A percentile compares a stretch with the other conserved stretches of the same genome.
Evolutionary conservation across 92 coral and sea anemone genomes (phyloP).

Genomic region (Palythoa caribaeorum): DNA sequence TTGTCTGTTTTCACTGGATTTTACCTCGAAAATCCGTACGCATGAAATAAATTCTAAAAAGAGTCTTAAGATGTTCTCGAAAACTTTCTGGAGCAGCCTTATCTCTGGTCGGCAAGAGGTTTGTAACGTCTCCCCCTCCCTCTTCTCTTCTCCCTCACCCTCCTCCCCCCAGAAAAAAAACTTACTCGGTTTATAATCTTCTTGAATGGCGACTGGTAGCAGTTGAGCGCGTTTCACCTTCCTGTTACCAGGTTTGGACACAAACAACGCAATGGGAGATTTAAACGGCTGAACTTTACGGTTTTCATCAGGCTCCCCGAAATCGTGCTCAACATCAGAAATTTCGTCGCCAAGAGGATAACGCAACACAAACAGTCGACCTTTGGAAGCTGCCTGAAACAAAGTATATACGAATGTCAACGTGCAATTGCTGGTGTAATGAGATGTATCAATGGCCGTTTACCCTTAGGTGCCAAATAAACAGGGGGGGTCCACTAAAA

Average conservation of each 20-base stretch:
- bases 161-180: no score
- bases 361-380: conserved; percentile 59
- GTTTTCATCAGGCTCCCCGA: conserved; percentile 37
- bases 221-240: conserved; percentile 34
- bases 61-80: no score
- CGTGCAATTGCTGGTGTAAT: not conserved
- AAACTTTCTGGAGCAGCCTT: no score
- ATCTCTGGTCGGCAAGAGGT: no score
- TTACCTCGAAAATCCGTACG: no score
- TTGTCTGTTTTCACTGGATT: no score
- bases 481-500: no score
- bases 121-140: no score
- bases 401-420: not conserved
- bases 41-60: no score
- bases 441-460: not conserved
- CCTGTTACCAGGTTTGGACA: conserved; percentile 43
- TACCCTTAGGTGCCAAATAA: no score
- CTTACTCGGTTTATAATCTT: conserved; percentile 72
- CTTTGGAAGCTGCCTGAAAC: conserved; percentile 50
- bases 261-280: conserved; percentile 76
- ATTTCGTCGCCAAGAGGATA: conserved; percentile 69
- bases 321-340: conserved; percentile 36
- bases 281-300: conserved; percentile 61
- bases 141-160: no score
- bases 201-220: conserved; percentile 74